phyloP scores from a whole-genome alignment of 2,888 invertebrate genomes.

The Notocelia uddmanniana region DNA sequence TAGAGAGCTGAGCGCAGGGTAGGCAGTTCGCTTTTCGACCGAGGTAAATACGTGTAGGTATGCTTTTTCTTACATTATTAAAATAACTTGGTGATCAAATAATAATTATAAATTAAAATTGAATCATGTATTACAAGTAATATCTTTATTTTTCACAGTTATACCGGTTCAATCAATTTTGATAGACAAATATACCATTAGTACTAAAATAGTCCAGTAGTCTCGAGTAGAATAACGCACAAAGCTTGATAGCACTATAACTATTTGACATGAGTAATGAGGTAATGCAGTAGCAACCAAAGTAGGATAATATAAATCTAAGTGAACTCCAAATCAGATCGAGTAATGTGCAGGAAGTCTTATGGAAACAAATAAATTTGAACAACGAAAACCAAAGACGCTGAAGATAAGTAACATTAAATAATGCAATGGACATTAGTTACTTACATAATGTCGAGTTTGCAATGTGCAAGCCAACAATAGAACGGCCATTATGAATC shows the following conservation, averaged over 20 bases:
- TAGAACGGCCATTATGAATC: conserved; percentile 82
- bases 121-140: too few species aligned
- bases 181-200: too few species aligned
- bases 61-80: too few species aligned
- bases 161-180: too few species aligned
- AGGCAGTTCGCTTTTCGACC: too few species aligned
- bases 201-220: not conserved
- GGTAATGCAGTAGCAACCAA: conserved; percentile 23
- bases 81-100: too few species aligned
- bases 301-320: conserved; percentile 44
- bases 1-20: too few species aligned
- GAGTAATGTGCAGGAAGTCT: conserved; percentile 44
- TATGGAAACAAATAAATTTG: conserved; percentile 46
- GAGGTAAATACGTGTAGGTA: too few species aligned
- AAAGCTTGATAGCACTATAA: conserved; percentile 13
- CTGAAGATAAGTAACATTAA: conserved; percentile 53
- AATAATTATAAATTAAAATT: too few species aligned
- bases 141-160: too few species aligned
- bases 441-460: conserved; percentile 77
- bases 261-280: conserved; percentile 39
- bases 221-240: not conserved
- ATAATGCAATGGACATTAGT: conserved; percentile 67
- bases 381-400: conserved; percentile 44
- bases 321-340: conserved; percentile 39
- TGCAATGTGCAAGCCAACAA: conserved; percentile 79